Conservation (phyloP, 2,113 vertebrate species). For the Pteruthius melanotis region DNA sequence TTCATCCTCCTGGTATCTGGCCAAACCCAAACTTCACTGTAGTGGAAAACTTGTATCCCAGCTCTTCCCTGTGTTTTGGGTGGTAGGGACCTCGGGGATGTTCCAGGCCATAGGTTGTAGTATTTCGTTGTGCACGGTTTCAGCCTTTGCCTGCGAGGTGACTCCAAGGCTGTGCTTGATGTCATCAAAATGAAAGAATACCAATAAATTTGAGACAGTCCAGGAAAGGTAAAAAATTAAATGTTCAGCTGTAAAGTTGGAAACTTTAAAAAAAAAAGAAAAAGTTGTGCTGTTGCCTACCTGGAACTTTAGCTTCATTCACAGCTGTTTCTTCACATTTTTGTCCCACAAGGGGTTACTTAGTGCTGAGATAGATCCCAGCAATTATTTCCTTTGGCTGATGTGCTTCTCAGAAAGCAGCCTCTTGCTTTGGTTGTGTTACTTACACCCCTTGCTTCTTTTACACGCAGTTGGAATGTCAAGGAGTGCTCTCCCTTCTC, state of each 20-base stretch:
- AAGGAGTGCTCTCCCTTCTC: constrained; percentile 19
- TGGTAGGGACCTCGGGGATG: not conserved
- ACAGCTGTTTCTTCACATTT: not conserved
- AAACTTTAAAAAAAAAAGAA: not conserved
- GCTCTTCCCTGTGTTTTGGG: not conserved
- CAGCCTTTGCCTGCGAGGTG: not conserved
- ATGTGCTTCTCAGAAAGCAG: constrained; percentile 17
- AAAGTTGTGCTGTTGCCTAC: not conserved
- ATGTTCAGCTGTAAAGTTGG: not conserved
- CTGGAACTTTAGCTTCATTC: not conserved
- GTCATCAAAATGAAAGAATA: not conserved
- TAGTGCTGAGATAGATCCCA: constrained; percentile 5
- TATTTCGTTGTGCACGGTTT: not conserved
- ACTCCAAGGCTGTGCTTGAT: not conserved
- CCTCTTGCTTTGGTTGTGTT: constrained; percentile 36
- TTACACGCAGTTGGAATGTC: constrained; percentile 7
- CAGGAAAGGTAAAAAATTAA: not conserved
- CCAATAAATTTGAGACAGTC: not conserved
- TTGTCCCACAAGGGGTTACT: constrained; percentile 36
- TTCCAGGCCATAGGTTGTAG: not conserved
- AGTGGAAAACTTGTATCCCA: constrained; percentile 39
- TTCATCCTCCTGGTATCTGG: constrained; percentile 44
- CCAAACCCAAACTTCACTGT: constrained; percentile 39
- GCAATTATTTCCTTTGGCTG: constrained; percentile 57
- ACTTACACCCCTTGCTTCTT: not conserved